These are phyloP conservation scores for Fissipunctia ypsillon DNA, from an alignment of 2,888 invertebrate genomes.

Conservation along the genomic window DNA sequence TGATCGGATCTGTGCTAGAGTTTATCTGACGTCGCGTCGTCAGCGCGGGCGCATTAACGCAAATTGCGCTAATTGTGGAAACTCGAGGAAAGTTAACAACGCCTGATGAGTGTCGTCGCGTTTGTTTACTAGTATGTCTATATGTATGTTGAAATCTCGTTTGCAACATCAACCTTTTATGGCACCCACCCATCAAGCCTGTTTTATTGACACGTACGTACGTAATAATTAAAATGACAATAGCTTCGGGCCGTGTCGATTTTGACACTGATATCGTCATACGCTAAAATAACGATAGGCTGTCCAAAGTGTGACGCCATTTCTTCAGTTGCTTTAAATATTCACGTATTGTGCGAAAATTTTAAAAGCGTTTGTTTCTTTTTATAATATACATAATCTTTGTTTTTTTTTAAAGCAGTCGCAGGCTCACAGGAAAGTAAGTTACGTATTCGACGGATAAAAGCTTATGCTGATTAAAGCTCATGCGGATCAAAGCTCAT, in stretches of 20 bases:
- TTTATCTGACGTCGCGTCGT: conserved; percentile 73
- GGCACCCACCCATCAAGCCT: conserved; percentile 45
- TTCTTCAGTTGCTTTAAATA: conserved; percentile 25
- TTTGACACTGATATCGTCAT: conserved; percentile 59
- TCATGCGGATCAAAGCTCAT: too few species aligned
- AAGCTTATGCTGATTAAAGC: too few species aligned
- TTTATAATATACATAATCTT: too few species aligned
- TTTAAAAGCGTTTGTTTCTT: not conserved
- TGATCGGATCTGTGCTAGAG: conserved; percentile 75
- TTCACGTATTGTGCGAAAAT: not conserved
- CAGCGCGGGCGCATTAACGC: conserved; percentile 72
- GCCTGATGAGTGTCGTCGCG: conserved; percentile 61
- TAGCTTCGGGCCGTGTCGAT: conserved; percentile 46
- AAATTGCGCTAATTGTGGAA: conserved; percentile 84
- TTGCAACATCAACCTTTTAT: conserved; percentile 59
- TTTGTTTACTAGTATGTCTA: conserved; percentile 60
- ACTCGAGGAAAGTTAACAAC: conserved; percentile 75
- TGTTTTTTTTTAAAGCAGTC: not conserved
- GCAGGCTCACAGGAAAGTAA: not conserved
- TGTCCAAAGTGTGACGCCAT: conserved; percentile 42
- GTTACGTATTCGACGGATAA: not conserved
- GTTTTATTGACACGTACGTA: conserved; percentile 56
- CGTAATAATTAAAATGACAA: conserved; percentile 68
- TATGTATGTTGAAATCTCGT: conserved; percentile 57
- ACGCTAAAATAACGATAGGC: conserved; percentile 45